Conservation (phyloP, 2,888 invertebrate species). For the Buathra laborator region DNA sequence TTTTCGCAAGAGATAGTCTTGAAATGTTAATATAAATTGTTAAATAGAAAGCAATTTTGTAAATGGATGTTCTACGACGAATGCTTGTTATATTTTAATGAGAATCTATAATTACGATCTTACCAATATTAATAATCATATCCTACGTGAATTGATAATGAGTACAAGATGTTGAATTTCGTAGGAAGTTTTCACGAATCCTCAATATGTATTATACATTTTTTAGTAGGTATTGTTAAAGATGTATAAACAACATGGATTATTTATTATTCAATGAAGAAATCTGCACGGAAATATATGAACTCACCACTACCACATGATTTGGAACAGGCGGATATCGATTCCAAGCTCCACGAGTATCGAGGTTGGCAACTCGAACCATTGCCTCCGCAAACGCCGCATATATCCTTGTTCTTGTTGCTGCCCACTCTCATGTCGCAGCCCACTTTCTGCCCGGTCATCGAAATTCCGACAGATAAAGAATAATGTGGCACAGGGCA, state of each 20-base stretch:
- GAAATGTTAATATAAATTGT: background rate
- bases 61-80: too few species aligned
- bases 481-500: background rate
- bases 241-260: background rate
- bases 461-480: constrained; percentile 64
- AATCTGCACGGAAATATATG: constrained; percentile 42
- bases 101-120: too few species aligned
- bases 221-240: background rate
- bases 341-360: constrained; percentile 95
- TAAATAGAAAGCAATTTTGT: too few species aligned
- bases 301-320: constrained; percentile 97
- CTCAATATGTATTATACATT: too few species aligned
- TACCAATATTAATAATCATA: too few species aligned
- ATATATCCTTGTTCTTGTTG: constrained; percentile 92
- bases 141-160: background rate
- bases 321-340: constrained; percentile 94
- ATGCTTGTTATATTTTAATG: too few species aligned
- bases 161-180: background rate
- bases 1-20: background rate
- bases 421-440: constrained; percentile 97
- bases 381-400: constrained; percentile 97
- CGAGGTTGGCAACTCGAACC: constrained; percentile 94
- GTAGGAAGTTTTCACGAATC: background rate
- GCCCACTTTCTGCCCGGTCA: constrained; percentile 92
- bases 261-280: background rate